Base-by-base conservation (phyloP, 53 echinoderm and acorn worm genomes). In the Astropecten irregularis region DNA sequence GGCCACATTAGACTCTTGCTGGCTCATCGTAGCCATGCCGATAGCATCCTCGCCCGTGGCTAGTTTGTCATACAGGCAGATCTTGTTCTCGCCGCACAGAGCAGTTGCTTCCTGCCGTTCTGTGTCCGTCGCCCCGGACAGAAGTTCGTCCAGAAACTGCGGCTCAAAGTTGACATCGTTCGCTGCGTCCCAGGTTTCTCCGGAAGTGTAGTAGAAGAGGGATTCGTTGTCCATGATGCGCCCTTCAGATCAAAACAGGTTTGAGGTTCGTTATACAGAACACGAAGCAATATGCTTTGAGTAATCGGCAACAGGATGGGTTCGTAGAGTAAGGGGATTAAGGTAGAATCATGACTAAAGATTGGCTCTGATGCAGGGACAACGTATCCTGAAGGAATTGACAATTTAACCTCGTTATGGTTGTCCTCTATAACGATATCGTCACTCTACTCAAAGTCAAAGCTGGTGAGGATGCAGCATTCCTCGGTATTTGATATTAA, bases 131-230 rank as follows among this genome's bases (percentile, higher is more conserved):
- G 60, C 61, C 3, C 33, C 67, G 0, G 64, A 18, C 0, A 81
- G 69, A 9, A 94, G 76, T 27, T 94, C 91, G 4, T 88, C 84
- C 1, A 91, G 85, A 85, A 91, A 88, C 44, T 69, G 25, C 7
- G 94, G 94, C 26, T 30, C 22, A 67, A 91, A 94, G 13, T 36
- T 59, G 11, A 71, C 62, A 37, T 91, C 83, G 35, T 91, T 91
- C 76, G 76, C 47, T 15, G 52, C 35, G 49, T 49, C 8, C 67
- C 77, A 91, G 49, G 20, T 57, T 40, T 59, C 85, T 34, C 55
- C 30, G 15, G 40, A 63, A 40, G 2, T n/a, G n/a, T n/a, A 8
- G 23, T 83, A 68, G 2, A 14, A 16, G 20, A 3, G 11, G 15
- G 4, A 51, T 51, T 14, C 3, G 51, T 51, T 0, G 6, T 50